Evolutionary conservation across 2,888 invertebrate species (phyloP).

Genomic region (Nasonia oneida): DNA sequence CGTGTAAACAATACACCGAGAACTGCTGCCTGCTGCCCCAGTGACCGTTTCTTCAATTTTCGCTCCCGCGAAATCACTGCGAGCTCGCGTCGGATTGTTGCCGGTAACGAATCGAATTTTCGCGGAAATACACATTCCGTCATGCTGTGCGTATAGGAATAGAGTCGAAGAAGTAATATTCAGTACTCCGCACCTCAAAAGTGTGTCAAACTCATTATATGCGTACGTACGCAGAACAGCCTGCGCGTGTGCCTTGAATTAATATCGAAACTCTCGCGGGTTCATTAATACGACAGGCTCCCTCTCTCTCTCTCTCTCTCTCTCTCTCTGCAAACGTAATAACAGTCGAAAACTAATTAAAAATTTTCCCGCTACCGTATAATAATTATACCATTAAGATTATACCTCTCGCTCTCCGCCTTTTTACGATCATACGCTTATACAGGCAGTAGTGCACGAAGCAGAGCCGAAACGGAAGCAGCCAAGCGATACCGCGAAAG

Average conservation of each 20-base stretch:
- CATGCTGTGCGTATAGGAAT: too few relatives aligned
- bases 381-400: too few relatives aligned
- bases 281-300: neutral
- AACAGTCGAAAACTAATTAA: conserved; percentile 4
- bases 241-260: neutral
- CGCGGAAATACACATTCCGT: too few relatives aligned
- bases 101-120: neutral
- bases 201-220: conserved; percentile 9
- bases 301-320: too few relatives aligned
- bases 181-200: neutral
- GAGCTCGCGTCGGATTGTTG: neutral
- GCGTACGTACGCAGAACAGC: neutral
- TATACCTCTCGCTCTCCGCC: too few relatives aligned
- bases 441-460: neutral
- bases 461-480: neutral
- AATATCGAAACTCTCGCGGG: neutral
- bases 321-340: neutral
- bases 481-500: neutral
- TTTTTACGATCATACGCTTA: too few relatives aligned
- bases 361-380: neutral
- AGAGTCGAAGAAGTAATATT: neutral
- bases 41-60: too few relatives aligned
- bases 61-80: too few relatives aligned
- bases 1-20: conserved; percentile 14
- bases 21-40: neutral